phyloP scores from a whole-genome alignment of 2,113 vertebrate genomes.

The Raja brachyura region DNA sequence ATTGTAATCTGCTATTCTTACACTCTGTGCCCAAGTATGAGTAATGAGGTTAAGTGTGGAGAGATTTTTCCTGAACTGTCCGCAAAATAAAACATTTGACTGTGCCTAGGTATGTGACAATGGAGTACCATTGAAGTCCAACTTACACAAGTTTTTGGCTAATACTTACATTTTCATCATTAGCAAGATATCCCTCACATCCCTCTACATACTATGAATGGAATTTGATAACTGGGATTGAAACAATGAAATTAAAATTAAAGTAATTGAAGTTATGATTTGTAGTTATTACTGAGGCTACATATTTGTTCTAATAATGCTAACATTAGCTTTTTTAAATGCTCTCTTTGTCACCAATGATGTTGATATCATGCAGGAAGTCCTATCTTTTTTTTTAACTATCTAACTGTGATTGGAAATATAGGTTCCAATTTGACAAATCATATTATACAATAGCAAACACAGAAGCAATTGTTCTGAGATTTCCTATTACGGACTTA shows the following conservation, averaged over 20 bases:
- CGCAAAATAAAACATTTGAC: no score
- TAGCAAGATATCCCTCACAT: not conserved
- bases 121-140: not conserved
- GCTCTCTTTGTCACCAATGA: not conserved
- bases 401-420: not conserved
- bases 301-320: not conserved
- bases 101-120: no score
- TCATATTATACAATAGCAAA: not conserved
- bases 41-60: no score
- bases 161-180: not conserved
- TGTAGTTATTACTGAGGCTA: not conserved
- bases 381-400: not conserved
- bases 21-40: no score
- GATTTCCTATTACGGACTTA: not conserved
- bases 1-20: no score
- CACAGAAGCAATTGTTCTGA: not conserved
- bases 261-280: not conserved
- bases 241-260: not conserved
- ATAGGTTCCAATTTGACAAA: not conserved
- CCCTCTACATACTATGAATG: no score
- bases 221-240: not conserved
- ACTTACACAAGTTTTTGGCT: not conserved
- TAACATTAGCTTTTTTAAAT: no score
- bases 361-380: not conserved
- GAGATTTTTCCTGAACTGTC: no score